A percentile compares a stretch with the other conserved stretches of the same genome.
These are phyloP conservation scores for Neodiprion virginianus DNA, from an alignment of 1,140 invertebrate species.

Conservation along the genomic window DNA sequence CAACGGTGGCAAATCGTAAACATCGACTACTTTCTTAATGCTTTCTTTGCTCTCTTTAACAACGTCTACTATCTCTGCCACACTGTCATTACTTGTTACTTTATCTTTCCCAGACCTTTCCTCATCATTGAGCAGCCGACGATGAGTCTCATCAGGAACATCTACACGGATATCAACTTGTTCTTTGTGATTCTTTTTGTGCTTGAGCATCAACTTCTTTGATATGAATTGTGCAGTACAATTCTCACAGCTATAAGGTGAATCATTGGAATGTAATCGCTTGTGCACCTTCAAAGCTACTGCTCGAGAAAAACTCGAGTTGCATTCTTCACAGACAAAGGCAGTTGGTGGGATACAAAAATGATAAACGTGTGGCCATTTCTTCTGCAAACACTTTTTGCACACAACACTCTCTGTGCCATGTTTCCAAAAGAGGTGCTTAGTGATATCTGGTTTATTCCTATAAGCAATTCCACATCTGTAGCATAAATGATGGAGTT, in stretches of 20 bases:
- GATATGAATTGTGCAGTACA: slow-evolving; percentile 83
- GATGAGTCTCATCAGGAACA: slow-evolving; percentile 15
- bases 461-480: slow-evolving; percentile 84
- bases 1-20: slow-evolving; percentile 78
- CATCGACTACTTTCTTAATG: slow-evolving; percentile 62
- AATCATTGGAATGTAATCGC: slow-evolving; percentile 75
- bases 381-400: slow-evolving; percentile 84
- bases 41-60: slow-evolving; percentile 43
- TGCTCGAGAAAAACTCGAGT: slow-evolving; percentile 73
- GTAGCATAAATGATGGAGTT: slow-evolving; percentile 84
- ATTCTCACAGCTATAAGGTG: slow-evolving; percentile 73
- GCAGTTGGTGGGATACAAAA: slow-evolving; percentile 81
- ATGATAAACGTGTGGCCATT: slow-evolving; percentile 90
- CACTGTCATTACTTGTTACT: slow-evolving; percentile 40
- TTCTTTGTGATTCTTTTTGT: slow-evolving; percentile 66
- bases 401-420: slow-evolving; percentile 85
- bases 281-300: slow-evolving; percentile 85
- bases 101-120: slow-evolving; percentile 40
- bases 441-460: slow-evolving; percentile 85
- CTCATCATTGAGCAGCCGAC: slow-evolving; percentile 12
- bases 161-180: slow-evolving; percentile 32
- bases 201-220: slow-evolving; percentile 76
- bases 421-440: slow-evolving; percentile 90
- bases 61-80: slow-evolving; percentile 38
- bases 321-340: slow-evolving; percentile 83